Base-by-base conservation (phyloP, 2,888 invertebrate genomes). In the Drosophila antonietae region DNA sequence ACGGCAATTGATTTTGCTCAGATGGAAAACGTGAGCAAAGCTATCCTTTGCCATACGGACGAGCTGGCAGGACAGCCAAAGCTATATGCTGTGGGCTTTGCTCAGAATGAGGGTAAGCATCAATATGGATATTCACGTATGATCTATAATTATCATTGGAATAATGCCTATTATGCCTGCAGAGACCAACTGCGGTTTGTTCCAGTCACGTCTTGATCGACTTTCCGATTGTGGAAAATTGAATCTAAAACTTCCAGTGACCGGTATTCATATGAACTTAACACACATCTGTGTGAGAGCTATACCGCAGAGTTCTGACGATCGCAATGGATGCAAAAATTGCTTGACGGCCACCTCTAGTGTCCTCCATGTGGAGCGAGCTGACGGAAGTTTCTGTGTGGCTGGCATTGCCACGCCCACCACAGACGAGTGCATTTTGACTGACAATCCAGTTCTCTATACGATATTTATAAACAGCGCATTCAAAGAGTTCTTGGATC, bases 351-450 rank as follows among this genome's bases (percentile, higher is more conserved):
- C 62, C 35, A 71, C 56, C 39, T 31, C 67, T 14, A 74, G 80
- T 74, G 73, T 81, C 0, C 73, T 84, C 0, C 80, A 81, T 41
- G 65, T 71, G 7, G 20, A 68, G 12, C 72, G 52, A 2, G 0
- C 0, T 0, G 65, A 84, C 52, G 65, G 67, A 1, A 62, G 57
- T 15, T 3, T 47, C 0, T 81, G 84, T 66, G 71, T 73, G 39
- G 69, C 59, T 0, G 81, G 65, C 6, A 51, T 78, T 52, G 83
- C 83, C 60, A 80, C 78, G 47, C 73, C 83, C 56, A 73, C 66
- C 15, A 59, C 52, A 8, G 6, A 68, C 5, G n/a, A 55, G 1
- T 75, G 73, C 47, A 2, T 5, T 10, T 41, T 15, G 2, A 31
- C 37, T 0, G 2, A 1, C 0, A 9, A 9, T 0, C 39, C 57